Conservation (phyloP, 2,797 vertebrate species). For the Parauchenoglanis ngamensis region DNA sequence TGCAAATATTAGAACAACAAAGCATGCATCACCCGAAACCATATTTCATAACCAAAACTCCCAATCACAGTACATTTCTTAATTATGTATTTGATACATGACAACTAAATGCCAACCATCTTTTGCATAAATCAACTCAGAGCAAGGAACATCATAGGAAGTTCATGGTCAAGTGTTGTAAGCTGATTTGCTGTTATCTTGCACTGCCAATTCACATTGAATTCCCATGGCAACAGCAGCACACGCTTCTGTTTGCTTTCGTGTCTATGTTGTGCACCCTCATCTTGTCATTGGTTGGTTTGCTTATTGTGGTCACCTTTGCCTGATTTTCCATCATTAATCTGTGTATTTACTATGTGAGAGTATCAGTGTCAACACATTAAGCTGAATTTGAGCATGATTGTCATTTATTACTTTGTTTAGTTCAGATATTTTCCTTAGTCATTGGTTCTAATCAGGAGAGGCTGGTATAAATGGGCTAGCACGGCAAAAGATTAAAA, state of each 20-base stretch:
- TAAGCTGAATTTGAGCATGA: not conserved
- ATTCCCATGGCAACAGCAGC: slow-evolving; percentile 14
- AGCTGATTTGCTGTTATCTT: slow-evolving; percentile 1
- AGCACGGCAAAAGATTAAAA: not conserved
- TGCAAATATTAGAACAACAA: not conserved
- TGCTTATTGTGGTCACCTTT: not conserved
- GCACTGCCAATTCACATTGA: not conserved
- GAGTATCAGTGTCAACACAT: not conserved
- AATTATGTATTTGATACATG: not conserved
- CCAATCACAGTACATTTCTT: not conserved
- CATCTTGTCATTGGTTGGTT: not conserved
- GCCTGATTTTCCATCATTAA: not conserved
- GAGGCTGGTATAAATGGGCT: not conserved
- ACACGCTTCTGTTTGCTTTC: not conserved
- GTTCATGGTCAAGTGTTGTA: not conserved
- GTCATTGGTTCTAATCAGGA: not conserved
- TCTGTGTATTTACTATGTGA: slow-evolving; percentile 1
- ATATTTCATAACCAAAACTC: not conserved
- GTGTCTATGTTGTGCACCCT: not conserved
- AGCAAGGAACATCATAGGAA: not conserved
- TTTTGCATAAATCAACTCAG: not conserved
- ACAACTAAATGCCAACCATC: not conserved
- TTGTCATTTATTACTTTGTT: not conserved
- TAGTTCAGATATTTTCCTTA: not conserved
- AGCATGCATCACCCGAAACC: too few relatives aligned